Evolutionary conservation across 2,113 vertebrate species (phyloP).

Genomic region (Plecotus auritus): DNA sequence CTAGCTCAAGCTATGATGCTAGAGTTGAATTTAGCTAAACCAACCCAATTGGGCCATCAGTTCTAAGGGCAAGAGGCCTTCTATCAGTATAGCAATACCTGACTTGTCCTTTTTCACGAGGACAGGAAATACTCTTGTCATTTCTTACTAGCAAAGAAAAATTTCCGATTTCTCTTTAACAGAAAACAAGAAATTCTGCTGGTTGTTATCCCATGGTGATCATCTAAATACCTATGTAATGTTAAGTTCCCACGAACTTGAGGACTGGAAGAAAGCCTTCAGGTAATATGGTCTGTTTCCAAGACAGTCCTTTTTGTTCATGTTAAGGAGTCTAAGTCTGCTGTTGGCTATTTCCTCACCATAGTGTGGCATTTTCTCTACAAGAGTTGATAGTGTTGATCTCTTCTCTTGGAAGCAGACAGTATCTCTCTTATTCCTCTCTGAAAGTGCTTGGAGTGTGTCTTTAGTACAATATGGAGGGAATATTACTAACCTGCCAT

Average conservation of each 20-base stretch:
- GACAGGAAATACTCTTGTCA: not conserved
- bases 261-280: not conserved
- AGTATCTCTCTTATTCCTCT: not conserved
- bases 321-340: not conserved
- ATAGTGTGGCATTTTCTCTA: not conserved
- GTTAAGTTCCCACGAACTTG: not conserved
- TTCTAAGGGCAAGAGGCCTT: not conserved
- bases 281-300: not conserved
- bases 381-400: not conserved
- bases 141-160: constrained; percentile 13
- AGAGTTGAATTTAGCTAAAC: constrained; percentile 1
- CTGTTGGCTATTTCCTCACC: not conserved
- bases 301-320: not conserved
- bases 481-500: not conserved
- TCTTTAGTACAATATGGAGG: not conserved
- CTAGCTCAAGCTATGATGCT: not conserved
- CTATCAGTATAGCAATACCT: not conserved
- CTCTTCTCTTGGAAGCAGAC: not conserved
- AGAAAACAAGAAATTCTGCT: constrained; percentile 46
- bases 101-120: not conserved
- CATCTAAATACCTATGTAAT: not conserved
- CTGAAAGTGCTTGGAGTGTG: not conserved
- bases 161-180: not conserved
- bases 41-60: not conserved
- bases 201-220: not conserved